Evolutionary conservation across 2,888 invertebrate species (phyloP).

Genomic region (Cryptocheilus praepositus): DNA sequence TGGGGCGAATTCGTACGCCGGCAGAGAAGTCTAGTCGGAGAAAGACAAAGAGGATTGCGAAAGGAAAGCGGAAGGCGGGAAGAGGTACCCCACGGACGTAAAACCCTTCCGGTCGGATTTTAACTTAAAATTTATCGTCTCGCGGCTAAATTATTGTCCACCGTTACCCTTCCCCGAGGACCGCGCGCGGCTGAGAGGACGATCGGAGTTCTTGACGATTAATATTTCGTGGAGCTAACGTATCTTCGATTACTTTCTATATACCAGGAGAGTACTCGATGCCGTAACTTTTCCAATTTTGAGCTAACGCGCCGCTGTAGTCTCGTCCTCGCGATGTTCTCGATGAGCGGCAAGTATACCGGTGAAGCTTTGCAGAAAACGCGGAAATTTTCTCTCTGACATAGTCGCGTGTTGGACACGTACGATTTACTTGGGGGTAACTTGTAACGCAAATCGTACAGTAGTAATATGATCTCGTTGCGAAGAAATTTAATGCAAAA

Average conservation of each 20-base stretch:
- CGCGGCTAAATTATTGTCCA: constrained; percentile 64
- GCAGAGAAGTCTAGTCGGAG: constrained; percentile 18
- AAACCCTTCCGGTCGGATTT: constrained; percentile 69
- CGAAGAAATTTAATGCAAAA: too few species aligned
- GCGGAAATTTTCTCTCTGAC: too few species aligned
- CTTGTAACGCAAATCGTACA: too few species aligned
- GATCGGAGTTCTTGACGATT: constrained; percentile 55
- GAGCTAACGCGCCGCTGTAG: constrained; percentile 2
- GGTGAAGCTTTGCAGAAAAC: too few species aligned
- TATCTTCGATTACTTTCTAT: constrained; percentile 46
- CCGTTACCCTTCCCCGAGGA: constrained; percentile 49
- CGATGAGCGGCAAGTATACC: too few species aligned
- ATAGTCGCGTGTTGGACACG: too few species aligned
- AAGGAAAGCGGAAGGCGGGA: too few species aligned
- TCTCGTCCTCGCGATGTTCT: background rate
- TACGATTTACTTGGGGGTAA: too few species aligned
- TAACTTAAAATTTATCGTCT: constrained; percentile 68
- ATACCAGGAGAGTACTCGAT: constrained; percentile 25
- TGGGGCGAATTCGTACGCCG: background rate
- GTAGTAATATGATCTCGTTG: too few species aligned
- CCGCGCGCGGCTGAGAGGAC: constrained; percentile 31
- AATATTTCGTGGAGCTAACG: constrained; percentile 53
- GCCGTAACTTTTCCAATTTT: constrained; percentile 40
- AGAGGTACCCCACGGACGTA: constrained; percentile 59
- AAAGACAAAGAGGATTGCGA: constrained; percentile 5